phyloP scores from a whole-genome alignment of 1,140 invertebrate genomes.

The Pissodes strobi region DNA sequence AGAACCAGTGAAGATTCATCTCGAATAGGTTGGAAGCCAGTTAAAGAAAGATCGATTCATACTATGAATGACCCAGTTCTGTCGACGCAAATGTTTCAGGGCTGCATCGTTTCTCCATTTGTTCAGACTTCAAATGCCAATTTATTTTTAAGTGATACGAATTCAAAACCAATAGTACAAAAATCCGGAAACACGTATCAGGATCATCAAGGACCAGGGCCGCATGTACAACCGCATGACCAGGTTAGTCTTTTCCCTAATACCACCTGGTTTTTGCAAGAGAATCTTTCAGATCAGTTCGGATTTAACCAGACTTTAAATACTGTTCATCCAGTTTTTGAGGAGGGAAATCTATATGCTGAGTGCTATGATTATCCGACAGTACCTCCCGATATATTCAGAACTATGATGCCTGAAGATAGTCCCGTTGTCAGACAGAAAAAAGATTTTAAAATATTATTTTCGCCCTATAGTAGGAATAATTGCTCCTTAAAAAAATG shows the following conservation, averaged over 20 bases:
- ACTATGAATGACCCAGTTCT: too few relatives aligned
- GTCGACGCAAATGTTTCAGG: too few relatives aligned
- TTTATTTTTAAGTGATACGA: too few relatives aligned
- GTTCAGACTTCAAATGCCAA: too few relatives aligned
- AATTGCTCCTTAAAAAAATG: neutral
- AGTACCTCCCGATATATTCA: neutral
- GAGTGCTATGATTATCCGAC: constrained; percentile 8
- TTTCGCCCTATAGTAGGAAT: constrained; percentile 6
- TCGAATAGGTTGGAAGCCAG: too few relatives aligned
- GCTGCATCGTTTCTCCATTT: too few relatives aligned
- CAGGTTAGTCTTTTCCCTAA: neutral
- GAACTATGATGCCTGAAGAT: neutral
- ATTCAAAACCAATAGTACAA: too few relatives aligned
- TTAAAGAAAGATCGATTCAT: too few relatives aligned
- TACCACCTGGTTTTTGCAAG: constrained; percentile 1
- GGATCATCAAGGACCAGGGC: too few relatives aligned
- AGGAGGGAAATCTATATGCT: constrained; percentile 17
- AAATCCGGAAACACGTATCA: too few relatives aligned
- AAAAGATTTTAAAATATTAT: constrained; percentile 5
- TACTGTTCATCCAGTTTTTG: constrained; percentile 8
- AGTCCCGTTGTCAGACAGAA: neutral
- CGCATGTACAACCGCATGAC: too few relatives aligned
- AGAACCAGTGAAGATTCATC: too few relatives aligned
- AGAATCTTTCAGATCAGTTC: constrained; percentile 16
- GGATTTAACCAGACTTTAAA: constrained; percentile 11